A percentile compares a stretch with the other conserved stretches of the same genome.
phyloP scores from a whole-genome alignment of 2,888 invertebrate genomes.

The Marasmarcha lunaedactyla region DNA sequence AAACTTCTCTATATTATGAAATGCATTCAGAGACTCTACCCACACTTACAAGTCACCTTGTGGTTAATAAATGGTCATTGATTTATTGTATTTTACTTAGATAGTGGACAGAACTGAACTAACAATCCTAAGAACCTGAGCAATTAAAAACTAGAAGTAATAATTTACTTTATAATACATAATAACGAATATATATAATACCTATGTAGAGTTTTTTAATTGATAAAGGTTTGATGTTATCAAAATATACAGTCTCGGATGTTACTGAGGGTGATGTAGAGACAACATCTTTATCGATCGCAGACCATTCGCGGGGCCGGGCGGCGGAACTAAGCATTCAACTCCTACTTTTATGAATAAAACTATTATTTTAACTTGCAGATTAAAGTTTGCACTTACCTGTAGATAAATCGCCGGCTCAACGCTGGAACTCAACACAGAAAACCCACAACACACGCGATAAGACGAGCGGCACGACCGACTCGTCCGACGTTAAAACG shows the following conservation, averaged over 20 bases:
- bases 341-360: slow-evolving; percentile 21
- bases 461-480: slow-evolving; percentile 51
- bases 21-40: too few relatives aligned
- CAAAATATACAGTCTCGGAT: slow-evolving; percentile 11
- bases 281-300: slow-evolving; percentile 67
- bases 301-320: slow-evolving; percentile 36
- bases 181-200: too few relatives aligned
- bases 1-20: too few relatives aligned
- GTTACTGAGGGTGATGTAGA: slow-evolving; percentile 18
- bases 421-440: slow-evolving; percentile 41
- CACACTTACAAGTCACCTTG: too few relatives aligned
- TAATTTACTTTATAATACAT: too few relatives aligned
- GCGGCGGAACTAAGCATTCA: slow-evolving; percentile 22
- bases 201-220: too few relatives aligned
- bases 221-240: slow-evolving; percentile 7
- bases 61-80: too few relatives aligned
- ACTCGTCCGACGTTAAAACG: slow-evolving; percentile 48
- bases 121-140: too few relatives aligned
- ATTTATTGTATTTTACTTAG: too few relatives aligned
- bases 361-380: background rate
- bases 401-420: slow-evolving; percentile 30
- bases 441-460: slow-evolving; percentile 55
- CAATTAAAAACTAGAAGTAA: too few relatives aligned
- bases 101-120: too few relatives aligned
- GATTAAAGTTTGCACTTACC: slow-evolving; percentile 28